Conservation (phyloP, 2,888 invertebrate genomes). For the Sarcophaga caerulescens region DNA sequence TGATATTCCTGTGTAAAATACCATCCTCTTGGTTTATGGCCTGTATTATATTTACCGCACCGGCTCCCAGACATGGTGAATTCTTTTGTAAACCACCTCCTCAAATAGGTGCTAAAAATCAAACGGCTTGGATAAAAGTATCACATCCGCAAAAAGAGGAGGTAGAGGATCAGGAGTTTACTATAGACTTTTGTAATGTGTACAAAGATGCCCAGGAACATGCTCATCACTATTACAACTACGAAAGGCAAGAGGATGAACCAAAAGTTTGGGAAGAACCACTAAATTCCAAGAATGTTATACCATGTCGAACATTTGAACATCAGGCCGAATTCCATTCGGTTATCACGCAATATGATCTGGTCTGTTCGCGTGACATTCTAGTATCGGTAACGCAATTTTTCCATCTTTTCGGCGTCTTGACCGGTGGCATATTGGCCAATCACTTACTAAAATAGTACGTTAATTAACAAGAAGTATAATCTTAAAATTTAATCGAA, state of each 20-base stretch:
- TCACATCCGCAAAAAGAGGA: slow-evolving; percentile 81
- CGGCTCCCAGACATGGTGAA: slow-evolving; percentile 80
- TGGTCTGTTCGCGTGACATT: slow-evolving; percentile 82
- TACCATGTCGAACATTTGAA: slow-evolving; percentile 80
- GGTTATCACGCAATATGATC: slow-evolving; percentile 81
- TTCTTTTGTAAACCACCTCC: slow-evolving; percentile 81
- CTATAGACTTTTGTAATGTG: slow-evolving; percentile 81
- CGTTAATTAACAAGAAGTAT: slow-evolving; percentile 65
- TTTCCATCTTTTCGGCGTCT: slow-evolving; percentile 82
- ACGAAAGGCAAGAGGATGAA: slow-evolving; percentile 75
- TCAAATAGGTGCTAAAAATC: slow-evolving; percentile 75
- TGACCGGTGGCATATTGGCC: slow-evolving; percentile 81
- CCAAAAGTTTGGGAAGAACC: slow-evolving; percentile 79
- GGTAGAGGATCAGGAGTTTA: slow-evolving; percentile 79
- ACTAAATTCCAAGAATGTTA: slow-evolving; percentile 75
- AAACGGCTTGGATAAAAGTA: slow-evolving; percentile 80
- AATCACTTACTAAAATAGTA: slow-evolving; percentile 80
- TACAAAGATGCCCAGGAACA: slow-evolving; percentile 80
- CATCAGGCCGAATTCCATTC: slow-evolving; percentile 79
- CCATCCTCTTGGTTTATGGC: slow-evolving; percentile 83
- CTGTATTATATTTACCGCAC: slow-evolving; percentile 82
- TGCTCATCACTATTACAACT: slow-evolving; percentile 79
- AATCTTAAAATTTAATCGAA: background rate
- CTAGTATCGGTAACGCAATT: slow-evolving; percentile 82
- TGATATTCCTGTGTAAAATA: slow-evolving; percentile 81